phyloP scores from a whole-genome alignment of 1,140 invertebrate species.

The Sipha flava region DNA sequence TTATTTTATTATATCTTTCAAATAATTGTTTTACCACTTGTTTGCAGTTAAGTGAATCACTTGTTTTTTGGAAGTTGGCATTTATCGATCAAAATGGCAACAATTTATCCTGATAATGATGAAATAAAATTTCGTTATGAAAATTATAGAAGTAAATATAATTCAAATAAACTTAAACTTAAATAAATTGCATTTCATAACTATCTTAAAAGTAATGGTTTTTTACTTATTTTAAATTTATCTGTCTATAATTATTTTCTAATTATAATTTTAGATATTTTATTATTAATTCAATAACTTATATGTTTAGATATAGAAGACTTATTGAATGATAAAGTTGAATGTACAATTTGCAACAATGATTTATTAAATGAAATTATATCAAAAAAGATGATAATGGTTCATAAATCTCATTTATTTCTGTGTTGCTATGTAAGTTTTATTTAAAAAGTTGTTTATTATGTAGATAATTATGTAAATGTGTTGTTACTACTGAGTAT shows the following conservation, averaged over 20 bases:
- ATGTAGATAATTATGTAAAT: background rate
- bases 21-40: no score
- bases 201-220: no score
- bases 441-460: background rate
- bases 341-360: slow-evolving; percentile 4
- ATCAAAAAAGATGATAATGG: slow-evolving; percentile 3
- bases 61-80: no score
- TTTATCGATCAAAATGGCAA: background rate
- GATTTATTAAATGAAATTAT: background rate
- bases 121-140: background rate
- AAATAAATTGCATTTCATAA: no score
- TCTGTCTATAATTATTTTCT: background rate
- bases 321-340: background rate
- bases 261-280: background rate
- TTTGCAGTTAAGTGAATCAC: no score
- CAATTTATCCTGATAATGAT: background rate
- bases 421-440: slow-evolving; percentile 9
- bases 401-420: background rate
- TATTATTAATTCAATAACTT: background rate
- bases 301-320: background rate
- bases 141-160: background rate
- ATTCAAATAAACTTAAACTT: no score
- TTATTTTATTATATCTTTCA: no score
- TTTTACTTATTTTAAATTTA: background rate
- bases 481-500: no score